Percentiles rank a stretch among this genome's conserved stretches.
phyloP scores from a whole-genome alignment of 2,888 invertebrate species.

The Onchidella celtica region DNA sequence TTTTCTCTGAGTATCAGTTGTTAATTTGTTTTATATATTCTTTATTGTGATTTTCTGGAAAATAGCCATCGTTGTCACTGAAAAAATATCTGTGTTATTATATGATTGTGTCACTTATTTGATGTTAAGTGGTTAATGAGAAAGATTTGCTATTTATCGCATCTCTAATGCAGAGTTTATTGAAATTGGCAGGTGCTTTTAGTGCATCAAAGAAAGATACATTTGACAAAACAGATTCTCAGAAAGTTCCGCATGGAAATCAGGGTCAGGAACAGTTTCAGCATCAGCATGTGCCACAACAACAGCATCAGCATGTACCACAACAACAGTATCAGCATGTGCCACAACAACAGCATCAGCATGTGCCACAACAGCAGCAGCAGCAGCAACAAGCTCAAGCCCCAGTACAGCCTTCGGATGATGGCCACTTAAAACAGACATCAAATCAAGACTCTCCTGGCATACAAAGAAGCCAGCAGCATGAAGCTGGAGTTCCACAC shows the following conservation, averaged over 20 bases:
- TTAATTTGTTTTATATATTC: too few species aligned
- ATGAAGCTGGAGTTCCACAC: neutral
- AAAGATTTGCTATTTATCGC: too few species aligned
- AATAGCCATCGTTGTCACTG: too few species aligned
- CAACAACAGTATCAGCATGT: neutral
- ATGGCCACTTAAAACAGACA: too few species aligned
- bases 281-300: neutral
- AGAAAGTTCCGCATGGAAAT: neutral
- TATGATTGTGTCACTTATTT: too few species aligned
- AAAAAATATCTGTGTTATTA: too few species aligned
- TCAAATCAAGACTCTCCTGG: too few species aligned
- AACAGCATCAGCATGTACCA: neutral
- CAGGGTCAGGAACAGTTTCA: constrained; percentile 3
- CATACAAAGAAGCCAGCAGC: neutral
- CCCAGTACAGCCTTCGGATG: too few species aligned
- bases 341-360: constrained; percentile 6
- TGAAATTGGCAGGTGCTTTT: neutral
- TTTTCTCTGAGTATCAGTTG: too few species aligned
- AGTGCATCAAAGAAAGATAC: neutral
- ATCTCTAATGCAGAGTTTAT: too few species aligned
- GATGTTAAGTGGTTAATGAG: too few species aligned
- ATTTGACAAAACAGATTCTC: neutral
- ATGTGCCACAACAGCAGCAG: neutral
- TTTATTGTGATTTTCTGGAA: too few species aligned
- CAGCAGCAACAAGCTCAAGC: neutral